Percentiles rank a stretch among this genome's conserved stretches.
Conservation (phyloP, 2,113 vertebrate species). For the Xerus inauris region DNA sequence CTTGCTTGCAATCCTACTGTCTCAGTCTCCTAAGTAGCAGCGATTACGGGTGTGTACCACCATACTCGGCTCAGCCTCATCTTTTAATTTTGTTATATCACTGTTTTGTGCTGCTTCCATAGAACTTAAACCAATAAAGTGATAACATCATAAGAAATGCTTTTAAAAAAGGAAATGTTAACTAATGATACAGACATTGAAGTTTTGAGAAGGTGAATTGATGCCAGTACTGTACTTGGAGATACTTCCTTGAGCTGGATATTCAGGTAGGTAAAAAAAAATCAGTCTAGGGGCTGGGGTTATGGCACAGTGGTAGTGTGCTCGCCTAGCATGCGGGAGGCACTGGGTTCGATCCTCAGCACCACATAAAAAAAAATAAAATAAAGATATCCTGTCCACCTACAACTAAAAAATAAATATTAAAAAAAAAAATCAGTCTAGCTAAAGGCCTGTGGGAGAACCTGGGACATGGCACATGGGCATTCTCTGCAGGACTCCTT, state of each 20-base stretch:
- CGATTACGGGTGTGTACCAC: background rate
- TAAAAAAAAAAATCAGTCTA: no score
- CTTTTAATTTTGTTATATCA: background rate
- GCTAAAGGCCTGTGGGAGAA: background rate
- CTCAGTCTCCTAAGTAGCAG: background rate
- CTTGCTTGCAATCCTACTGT: background rate
- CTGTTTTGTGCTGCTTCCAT: background rate
- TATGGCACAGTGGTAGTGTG: no score
- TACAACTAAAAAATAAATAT: no score
- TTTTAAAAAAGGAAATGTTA: background rate
- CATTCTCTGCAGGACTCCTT: background rate
- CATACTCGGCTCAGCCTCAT: background rate
- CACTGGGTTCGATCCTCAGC: no score
- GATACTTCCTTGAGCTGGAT: background rate
- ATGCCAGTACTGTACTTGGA: background rate
- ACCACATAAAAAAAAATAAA: no score
- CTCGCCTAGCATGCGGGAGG: no score
- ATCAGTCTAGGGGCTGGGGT: no score
- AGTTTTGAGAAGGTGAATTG: background rate
- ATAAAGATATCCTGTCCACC: no score
- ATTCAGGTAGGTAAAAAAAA: background rate
- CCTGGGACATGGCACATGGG: rapidly evolving
- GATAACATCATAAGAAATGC: background rate
- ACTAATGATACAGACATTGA: background rate
- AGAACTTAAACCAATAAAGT: background rate